Evolutionary conservation across 1,140 invertebrate genomes (phyloP).

Genomic region (Oryzaephilus surinamensis): DNA sequence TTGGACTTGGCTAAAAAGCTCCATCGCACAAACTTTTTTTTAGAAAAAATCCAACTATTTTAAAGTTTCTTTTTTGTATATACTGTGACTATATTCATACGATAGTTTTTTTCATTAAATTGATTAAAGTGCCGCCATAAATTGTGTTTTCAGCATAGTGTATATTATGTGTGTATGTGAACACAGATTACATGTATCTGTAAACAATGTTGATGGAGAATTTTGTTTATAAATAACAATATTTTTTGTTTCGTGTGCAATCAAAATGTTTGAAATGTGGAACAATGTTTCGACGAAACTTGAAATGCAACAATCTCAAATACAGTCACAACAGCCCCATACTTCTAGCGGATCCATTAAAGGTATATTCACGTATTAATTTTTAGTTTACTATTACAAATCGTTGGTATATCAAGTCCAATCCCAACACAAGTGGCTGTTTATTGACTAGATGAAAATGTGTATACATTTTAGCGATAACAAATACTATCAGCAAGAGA

Average conservation of each 20-base stretch:
- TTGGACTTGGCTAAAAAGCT: slow-evolving; percentile 18
- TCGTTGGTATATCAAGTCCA: no score
- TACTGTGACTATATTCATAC: slow-evolving; percentile 2
- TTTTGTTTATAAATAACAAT: background rate
- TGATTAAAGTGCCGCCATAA: background rate
- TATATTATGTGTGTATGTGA: no score
- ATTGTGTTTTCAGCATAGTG: no score
- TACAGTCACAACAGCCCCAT: slow-evolving; percentile 59
- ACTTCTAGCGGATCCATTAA: slow-evolving; percentile 74
- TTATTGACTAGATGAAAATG: no score
- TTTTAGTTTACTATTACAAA: no score
- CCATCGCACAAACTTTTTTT: slow-evolving; percentile 3
- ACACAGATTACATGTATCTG: background rate
- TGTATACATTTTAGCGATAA: no score
- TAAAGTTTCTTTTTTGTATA: slow-evolving; percentile 4
- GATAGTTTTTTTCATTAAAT: background rate
- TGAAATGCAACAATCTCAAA: slow-evolving; percentile 55
- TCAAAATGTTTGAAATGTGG: slow-evolving; percentile 82
- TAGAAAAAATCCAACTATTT: slow-evolving; percentile 4
- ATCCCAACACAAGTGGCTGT: no score
- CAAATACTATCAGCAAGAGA: no score
- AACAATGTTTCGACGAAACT: slow-evolving; percentile 70
- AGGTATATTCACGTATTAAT: no score
- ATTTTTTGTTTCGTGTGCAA: slow-evolving; percentile 31
- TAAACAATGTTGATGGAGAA: background rate